Evolutionary conservation across 2,888 invertebrate genomes (phyloP), one percentile per base, ranked within the genome.

Genomic region (Malacosoma neustria): DNA sequence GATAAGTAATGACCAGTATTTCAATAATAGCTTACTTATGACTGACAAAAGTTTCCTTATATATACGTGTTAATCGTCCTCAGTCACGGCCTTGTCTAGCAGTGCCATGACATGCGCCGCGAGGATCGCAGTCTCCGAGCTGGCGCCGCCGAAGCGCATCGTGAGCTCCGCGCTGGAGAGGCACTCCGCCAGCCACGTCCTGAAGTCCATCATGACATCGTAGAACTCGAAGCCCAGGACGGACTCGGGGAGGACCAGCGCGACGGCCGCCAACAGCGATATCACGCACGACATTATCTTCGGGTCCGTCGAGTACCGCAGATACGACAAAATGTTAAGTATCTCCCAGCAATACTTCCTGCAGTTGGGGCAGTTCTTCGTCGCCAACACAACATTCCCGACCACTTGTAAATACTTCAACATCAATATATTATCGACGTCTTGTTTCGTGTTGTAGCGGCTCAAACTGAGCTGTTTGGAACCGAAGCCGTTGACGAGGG

Each of bases 281-380:
- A 94, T 77, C 0, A 91, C 89, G 3, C 89, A 89, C 11, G 87
- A 70, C 35, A 92, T 87, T 1, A 95, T 89, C 49, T 89, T 89
- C 0, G 90, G 87, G 38, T 94, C 91, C 0, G 86, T 71, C 29
- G 91, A 90, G 53, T 90, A 92, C 30, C 92, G 80, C 49, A 94
- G 71, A 37, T 88, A 88, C 67, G 91, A 87, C 7, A 90, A 85
- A 42, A 94, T 84, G 45, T 90, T 90, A 1, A 94, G 75, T 1
- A 92, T 77, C 55, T 94, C 94, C 42, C 87, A 88, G 0, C 90
- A 90, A 77, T 95, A 92, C 43, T 87, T 86, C 0, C 89, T 68
- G 6, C 89, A 87, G 29, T 89, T 72, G 0, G 89, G 76, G 47
- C 91, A 91, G 66, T 95, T 93, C 46, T 91, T 89, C 0, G 93